Conservation (phyloP, 2,797 vertebrate species). For the Tachyglossus aculeatus region DNA sequence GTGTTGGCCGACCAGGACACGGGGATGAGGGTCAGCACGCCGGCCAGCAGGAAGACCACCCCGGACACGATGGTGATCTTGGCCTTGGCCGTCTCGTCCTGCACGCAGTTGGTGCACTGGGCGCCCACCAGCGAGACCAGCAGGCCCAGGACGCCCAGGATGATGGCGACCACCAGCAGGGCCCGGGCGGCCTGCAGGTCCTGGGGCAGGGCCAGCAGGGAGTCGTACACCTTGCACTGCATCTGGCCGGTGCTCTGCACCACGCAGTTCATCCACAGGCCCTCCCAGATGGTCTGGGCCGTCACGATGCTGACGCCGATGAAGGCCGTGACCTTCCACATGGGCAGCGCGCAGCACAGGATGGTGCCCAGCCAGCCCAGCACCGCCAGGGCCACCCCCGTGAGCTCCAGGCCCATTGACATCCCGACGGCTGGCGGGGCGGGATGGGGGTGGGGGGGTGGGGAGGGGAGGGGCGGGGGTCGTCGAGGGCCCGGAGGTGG, state of each 20-base stretch:
- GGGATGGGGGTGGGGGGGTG: not conserved
- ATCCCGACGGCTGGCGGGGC: conserved; percentile 67
- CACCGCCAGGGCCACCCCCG: conserved; percentile 83
- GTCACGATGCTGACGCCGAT: conserved; percentile 93
- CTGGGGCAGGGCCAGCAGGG: conserved; percentile 83
- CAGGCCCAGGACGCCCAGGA: conserved; percentile 83
- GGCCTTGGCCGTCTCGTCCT: conserved; percentile 88
- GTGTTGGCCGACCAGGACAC: conserved; percentile 94
- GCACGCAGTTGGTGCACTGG: conserved; percentile 94
- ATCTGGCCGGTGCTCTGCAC: conserved; percentile 91
- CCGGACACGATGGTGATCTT: conserved; percentile 92
- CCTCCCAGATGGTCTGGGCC: conserved; percentile 88
- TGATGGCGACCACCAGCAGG: conserved; percentile 86
- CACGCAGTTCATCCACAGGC: conserved; percentile 91
- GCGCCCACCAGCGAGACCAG: conserved; percentile 89
- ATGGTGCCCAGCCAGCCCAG: conserved; percentile 90
- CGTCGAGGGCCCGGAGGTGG: not conserved
- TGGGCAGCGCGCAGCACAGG: conserved; percentile 86
- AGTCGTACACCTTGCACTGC: conserved; percentile 91
- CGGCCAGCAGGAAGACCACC: conserved; percentile 86
- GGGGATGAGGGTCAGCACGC: conserved; percentile 89
- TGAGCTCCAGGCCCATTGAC: conserved; percentile 91
- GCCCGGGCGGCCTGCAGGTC: conserved; percentile 91
- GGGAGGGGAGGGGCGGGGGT: not conserved
- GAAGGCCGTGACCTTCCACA: conserved; percentile 93